Conservation (phyloP, 2,888 invertebrate species). For the Hypercompe scribonia region DNA sequence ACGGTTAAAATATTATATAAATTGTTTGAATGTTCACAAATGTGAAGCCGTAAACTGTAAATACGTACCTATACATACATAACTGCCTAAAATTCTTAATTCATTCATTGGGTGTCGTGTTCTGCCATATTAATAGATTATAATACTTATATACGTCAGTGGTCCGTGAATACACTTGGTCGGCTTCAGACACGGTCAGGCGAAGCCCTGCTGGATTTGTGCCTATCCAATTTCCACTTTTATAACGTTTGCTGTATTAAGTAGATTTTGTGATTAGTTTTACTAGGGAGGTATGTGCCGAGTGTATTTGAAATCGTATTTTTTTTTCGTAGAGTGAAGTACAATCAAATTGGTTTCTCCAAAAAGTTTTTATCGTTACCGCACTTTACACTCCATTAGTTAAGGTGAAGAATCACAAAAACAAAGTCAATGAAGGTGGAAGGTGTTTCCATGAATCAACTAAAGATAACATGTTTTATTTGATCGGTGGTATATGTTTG, state of each 20-base stretch:
- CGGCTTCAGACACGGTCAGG: conserved; percentile 70
- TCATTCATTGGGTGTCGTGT: background rate
- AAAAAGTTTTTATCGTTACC: background rate
- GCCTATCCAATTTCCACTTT: conserved; percentile 67
- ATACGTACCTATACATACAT: background rate
- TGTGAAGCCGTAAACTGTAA: background rate
- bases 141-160: conserved; percentile 42
- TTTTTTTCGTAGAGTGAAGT: background rate
- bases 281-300: background rate
- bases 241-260: conserved; percentile 48
- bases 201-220: conserved; percentile 68
- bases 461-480: background rate
- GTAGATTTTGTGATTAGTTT: conserved; percentile 42
- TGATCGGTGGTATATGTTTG: too few species aligned
- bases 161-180: conserved; percentile 62
- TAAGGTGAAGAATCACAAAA: too few species aligned
- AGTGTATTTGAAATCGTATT: background rate
- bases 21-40: too few species aligned
- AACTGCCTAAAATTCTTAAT: background rate
- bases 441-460: background rate
- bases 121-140: conserved; percentile 64
- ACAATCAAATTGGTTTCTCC: background rate
- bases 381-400: background rate
- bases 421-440: too few species aligned
- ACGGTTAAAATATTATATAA: too few species aligned